Evolutionary conservation across 2,888 invertebrate species (phyloP), one percentile per base, ranked within the genome.

Genomic region (Tetragonisca angustula): DNA sequence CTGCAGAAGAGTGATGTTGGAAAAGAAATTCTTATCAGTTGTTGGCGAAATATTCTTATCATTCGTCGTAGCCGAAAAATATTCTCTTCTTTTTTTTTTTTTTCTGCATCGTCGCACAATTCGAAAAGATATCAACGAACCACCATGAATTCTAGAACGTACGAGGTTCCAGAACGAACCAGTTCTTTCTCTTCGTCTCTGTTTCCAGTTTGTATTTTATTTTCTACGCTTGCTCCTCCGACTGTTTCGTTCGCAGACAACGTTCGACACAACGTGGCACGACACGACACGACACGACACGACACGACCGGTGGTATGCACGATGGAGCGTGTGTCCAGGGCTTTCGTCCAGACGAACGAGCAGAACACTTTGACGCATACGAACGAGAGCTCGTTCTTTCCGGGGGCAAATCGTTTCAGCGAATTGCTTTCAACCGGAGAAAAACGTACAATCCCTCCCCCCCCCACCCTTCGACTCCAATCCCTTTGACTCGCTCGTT

Each of bases 321-420:
- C 67, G 76, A 86, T 75, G 64, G 83, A 81, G 64, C 70, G 84
- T 81, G 74, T 81, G 84, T 69, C 68, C 77, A 76, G n/a, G n/a
- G 64, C n/a, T 52, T 75, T 68, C 72, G 54, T 24, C 32, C 43
- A 24, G 54, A 21, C 68, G 43, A 50, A 24, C 54, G 71, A 59
- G 36, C 43, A 19, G 36, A 15, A 24, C 50, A 64, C 79, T 69
- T 69, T 73, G 80, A 64, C 76, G 56, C 70, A 64, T 56, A 43
- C 59, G 54, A 73, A 43, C 69, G 43, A 74, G 62, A 56, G 43
- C 36, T 61, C 52, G 54, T 21, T 54, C 54, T 73, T 27, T 62
- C 62, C 15, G 43, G 19, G 9, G 62, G n/a, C 13, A 21, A 50
- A 67, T 59, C 70, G 61, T 65, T 76, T 65, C 70, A 21, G 50